Conservation (phyloP, 35 echinoderm and acorn worm species). For the Heliocidaris erythrogramma region DNA sequence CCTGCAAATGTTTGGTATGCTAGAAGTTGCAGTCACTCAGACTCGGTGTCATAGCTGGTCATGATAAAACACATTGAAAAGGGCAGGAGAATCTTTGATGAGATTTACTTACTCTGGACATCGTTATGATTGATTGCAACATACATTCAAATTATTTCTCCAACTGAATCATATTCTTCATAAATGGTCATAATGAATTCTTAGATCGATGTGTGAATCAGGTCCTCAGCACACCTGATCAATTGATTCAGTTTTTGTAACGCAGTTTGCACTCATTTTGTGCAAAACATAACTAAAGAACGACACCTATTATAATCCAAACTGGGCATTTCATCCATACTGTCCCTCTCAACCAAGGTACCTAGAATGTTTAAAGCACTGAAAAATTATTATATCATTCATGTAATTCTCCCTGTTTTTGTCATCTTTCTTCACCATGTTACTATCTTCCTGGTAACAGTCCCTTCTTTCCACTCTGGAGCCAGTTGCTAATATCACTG, state of each 20-base stretch:
- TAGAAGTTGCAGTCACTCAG: not conserved
- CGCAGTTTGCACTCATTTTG: too few relatives aligned
- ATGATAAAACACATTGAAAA: not conserved
- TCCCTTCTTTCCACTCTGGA: constrained; percentile 34
- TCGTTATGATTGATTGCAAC: not conserved
- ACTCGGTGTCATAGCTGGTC: not conserved
- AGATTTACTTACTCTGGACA: not conserved
- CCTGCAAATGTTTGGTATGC: not conserved
- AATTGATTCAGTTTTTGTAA: too few relatives aligned
- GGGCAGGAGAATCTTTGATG: not conserved
- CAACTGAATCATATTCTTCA: not conserved
- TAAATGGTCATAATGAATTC: not conserved
- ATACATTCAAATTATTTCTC: too few relatives aligned
- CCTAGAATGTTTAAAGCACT: not conserved
- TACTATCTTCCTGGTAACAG: not conserved
- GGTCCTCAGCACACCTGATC: too few relatives aligned
- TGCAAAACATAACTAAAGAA: not conserved
- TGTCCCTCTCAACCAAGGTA: not conserved
- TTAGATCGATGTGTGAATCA: not conserved
- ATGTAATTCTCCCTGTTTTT: not conserved
- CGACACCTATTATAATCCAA: not conserved
- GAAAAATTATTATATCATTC: not conserved
- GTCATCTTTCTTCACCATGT: not conserved
- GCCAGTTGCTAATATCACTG: constrained; percentile 19
- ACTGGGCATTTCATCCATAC: not conserved